Conservation (phyloP, 2,797 vertebrate genomes). For the Microctenopoma stevenorrisi region DNA sequence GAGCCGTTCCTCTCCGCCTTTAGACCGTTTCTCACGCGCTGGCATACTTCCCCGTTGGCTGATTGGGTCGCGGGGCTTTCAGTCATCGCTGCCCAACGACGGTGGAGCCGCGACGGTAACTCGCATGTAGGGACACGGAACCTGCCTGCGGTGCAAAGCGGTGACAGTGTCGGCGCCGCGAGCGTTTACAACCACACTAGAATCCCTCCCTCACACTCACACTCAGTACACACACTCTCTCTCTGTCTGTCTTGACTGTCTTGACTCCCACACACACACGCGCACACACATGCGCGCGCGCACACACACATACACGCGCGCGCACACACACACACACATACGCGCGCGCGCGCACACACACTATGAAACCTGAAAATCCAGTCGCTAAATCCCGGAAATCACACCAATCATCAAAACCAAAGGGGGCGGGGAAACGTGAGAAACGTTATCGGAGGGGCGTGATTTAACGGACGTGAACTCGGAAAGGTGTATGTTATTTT, state of each 20-base stretch:
- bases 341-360: neutral
- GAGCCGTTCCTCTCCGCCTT: constrained; percentile 75
- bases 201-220: constrained; percentile 22
- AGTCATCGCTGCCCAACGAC: constrained; percentile 74
- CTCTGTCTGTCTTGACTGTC: neutral
- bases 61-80: constrained; percentile 73
- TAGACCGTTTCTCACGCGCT: constrained; percentile 73
- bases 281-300: neutral
- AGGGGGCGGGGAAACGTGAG: constrained; percentile 40
- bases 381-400: constrained; percentile 71
- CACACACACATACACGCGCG: neutral
- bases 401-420: constrained; percentile 63
- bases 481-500: no score
- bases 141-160: constrained; percentile 58
- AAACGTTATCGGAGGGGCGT: constrained; percentile 22
- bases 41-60: constrained; percentile 67
- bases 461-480: neutral
- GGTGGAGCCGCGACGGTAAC: constrained; percentile 51
- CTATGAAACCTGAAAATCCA: constrained; percentile 72
- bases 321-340: neutral
- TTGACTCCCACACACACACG: neutral
- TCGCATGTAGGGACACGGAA: constrained; percentile 64
- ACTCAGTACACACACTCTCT: neutral
- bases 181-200: constrained; percentile 28
- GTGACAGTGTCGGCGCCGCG: constrained; percentile 54